These are phyloP conservation scores for Bryconaethiops microstoma DNA, from an alignment of 2,797 vertebrate species.

Conservation along the genomic window DNA sequence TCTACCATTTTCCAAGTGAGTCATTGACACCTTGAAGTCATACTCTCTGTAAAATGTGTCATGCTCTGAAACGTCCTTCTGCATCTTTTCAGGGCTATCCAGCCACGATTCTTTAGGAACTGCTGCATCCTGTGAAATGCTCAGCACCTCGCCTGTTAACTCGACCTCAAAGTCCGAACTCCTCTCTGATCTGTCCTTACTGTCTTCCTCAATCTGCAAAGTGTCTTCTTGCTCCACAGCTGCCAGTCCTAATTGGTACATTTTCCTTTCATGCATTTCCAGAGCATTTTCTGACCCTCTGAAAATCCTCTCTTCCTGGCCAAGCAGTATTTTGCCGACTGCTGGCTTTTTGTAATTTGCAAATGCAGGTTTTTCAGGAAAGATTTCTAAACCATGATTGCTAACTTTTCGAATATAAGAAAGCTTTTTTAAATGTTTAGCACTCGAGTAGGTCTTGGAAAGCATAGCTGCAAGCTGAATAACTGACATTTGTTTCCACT, in stretches of 20 bases:
- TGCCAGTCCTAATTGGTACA: background rate
- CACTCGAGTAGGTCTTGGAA: background rate
- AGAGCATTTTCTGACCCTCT: background rate
- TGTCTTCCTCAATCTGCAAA: background rate
- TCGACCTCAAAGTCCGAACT: background rate
- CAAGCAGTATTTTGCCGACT: background rate
- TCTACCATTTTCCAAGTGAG: background rate
- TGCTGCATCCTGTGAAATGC: background rate
- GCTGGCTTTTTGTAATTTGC: background rate
- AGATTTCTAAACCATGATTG: background rate
- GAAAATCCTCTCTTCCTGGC: background rate
- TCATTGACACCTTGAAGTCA: background rate
- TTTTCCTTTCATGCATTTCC: background rate
- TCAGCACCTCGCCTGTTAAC: background rate
- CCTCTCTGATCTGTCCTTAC: background rate
- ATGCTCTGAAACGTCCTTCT: background rate
- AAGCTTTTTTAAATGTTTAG: background rate
- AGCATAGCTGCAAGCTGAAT: background rate
- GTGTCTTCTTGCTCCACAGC: background rate
- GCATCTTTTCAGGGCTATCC: too few species aligned
- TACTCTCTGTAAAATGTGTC: background rate
- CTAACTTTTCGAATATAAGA: background rate
- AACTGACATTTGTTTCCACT: background rate
- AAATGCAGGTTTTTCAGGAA: background rate
- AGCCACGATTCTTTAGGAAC: background rate